These are phyloP conservation scores for Phanerotoma sp. DNA, from an alignment of 2,888 invertebrate genomes.

Conservation along the genomic window DNA sequence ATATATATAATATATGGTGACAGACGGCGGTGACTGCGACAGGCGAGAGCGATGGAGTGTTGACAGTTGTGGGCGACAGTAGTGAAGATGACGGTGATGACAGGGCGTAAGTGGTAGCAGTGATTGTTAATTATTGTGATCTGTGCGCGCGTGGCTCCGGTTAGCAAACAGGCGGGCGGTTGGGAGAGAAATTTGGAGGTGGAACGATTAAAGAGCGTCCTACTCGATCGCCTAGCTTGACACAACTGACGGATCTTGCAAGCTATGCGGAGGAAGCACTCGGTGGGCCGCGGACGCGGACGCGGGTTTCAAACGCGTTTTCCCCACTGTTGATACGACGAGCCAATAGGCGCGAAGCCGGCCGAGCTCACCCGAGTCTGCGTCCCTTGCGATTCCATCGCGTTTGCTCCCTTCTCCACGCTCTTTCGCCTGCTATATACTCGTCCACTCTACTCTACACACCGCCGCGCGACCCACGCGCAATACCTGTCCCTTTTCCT, in stretches of 20 bases:
- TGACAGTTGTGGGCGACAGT: background rate
- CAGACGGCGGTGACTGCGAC: too few species aligned
- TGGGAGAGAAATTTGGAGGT: slow-evolving; percentile 50
- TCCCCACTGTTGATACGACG: slow-evolving; percentile 33
- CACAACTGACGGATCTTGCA: slow-evolving; percentile 53
- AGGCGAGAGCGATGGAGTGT: too few species aligned
- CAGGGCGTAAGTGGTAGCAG: background rate
- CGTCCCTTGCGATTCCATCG: slow-evolving; percentile 22
- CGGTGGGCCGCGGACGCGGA: slow-evolving; percentile 41
- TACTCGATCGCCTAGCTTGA: slow-evolving; percentile 58
- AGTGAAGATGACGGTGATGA: background rate
- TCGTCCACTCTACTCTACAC: background rate
- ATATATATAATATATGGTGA: too few species aligned
- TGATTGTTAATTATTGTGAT: background rate
- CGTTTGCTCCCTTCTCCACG: background rate
- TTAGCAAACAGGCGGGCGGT: slow-evolving; percentile 40
- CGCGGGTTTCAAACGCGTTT: slow-evolving; percentile 48
- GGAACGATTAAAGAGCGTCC: slow-evolving; percentile 56
- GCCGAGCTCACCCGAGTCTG: slow-evolving; percentile 35
- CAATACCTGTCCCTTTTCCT: slow-evolving; percentile 20
- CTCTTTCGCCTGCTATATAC: slow-evolving; percentile 6
- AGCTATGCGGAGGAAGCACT: slow-evolving; percentile 32
- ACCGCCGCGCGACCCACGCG: slow-evolving; percentile 5
- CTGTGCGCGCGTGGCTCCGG: slow-evolving; percentile 10
- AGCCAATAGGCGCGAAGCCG: slow-evolving; percentile 45